These are phyloP conservation scores for Serranus cabrilla DNA, from an alignment of 2,797 vertebrate genomes.

Conservation along the genomic window DNA sequence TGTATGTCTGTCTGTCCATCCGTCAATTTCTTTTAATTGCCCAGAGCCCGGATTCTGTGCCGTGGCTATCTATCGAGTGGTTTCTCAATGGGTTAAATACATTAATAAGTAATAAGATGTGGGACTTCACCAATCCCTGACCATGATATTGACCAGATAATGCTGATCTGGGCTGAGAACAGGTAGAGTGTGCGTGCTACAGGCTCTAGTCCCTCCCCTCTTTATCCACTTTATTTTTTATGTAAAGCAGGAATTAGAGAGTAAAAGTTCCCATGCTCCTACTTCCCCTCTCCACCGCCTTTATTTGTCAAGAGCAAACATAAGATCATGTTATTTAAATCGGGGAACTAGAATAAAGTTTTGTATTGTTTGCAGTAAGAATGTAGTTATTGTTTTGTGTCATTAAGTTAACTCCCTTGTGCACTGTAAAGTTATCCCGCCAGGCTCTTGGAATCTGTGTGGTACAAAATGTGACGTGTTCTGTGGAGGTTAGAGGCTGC, in stretches of 20 bases:
- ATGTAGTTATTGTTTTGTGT: slow-evolving; percentile 23
- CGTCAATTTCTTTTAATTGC: slow-evolving; percentile 84
- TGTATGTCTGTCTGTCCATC: slow-evolving; percentile 76
- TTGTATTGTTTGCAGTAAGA: slow-evolving; percentile 23
- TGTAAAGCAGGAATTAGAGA: neutral
- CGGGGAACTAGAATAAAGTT: neutral
- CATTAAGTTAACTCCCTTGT: slow-evolving; percentile 19
- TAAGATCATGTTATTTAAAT: slow-evolving; percentile 12
- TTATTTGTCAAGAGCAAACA: neutral
- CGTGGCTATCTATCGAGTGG: slow-evolving; percentile 69
- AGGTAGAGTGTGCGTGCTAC: slow-evolving; percentile 20
- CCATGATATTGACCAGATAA: slow-evolving; percentile 69
- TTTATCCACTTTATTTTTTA: neutral
- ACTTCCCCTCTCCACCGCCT: too few species aligned
- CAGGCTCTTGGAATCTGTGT: slow-evolving; percentile 20
- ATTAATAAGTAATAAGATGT: slow-evolving; percentile 81
- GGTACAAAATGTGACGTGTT: slow-evolving; percentile 1
- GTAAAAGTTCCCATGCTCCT: neutral
- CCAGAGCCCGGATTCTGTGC: slow-evolving; percentile 64
- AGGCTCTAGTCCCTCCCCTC: neutral
- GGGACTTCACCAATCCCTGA: slow-evolving; percentile 72
- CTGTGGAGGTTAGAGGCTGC: slow-evolving; percentile 16
- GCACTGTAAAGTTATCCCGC: slow-evolving; percentile 20
- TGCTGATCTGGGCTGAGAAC: slow-evolving; percentile 43
- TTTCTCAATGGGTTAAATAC: slow-evolving; percentile 80